phyloP scores from a whole-genome alignment of 2,888 invertebrate species.

The Diaperis boleti region DNA sequence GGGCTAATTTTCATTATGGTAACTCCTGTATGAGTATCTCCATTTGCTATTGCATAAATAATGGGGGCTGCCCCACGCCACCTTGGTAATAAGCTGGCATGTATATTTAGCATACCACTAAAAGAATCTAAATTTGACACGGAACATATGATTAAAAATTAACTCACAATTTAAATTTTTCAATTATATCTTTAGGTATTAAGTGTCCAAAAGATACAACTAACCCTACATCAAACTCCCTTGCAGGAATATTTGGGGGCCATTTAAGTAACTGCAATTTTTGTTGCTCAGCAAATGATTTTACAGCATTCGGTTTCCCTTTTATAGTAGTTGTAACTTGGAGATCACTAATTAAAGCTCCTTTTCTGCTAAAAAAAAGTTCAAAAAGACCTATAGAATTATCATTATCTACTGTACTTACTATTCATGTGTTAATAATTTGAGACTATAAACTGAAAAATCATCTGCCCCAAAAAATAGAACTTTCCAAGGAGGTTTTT shows the following conservation, averaged over 20 bases:
- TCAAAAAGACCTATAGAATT: conserved; percentile 2
- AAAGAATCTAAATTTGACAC: too few species aligned
- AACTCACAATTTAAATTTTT: conserved; percentile 84
- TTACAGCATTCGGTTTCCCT: conserved; percentile 74
- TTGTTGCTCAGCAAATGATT: conserved; percentile 75
- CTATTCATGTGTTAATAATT: conserved; percentile 76
- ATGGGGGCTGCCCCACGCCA: conserved; percentile 97
- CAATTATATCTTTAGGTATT: conserved; percentile 81
- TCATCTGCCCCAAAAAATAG: conserved; percentile 90
- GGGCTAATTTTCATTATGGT: conserved; percentile 90
- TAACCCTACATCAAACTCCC: conserved; percentile 84
- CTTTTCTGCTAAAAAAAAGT: conserved; percentile 67
- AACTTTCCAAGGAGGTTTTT: conserved; percentile 69
- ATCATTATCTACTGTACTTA: conserved; percentile 63
- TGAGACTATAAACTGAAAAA: conserved; percentile 83
- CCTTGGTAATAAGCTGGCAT: conserved; percentile 90
- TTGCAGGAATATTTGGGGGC: conserved; percentile 58
- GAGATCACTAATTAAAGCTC: conserved; percentile 68
- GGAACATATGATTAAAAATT: conserved; percentile 20
- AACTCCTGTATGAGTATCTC: conserved; percentile 85
- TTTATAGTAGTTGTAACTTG: conserved; percentile 80
- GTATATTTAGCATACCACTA: conserved; percentile 94
- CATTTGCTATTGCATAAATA: conserved; percentile 85
- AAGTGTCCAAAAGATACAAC: conserved; percentile 95
- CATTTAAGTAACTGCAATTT: conserved; percentile 70